These are phyloP conservation scores for Grantiella picta DNA, from an alignment of 2,113 vertebrate genomes.

Conservation along the genomic window DNA sequence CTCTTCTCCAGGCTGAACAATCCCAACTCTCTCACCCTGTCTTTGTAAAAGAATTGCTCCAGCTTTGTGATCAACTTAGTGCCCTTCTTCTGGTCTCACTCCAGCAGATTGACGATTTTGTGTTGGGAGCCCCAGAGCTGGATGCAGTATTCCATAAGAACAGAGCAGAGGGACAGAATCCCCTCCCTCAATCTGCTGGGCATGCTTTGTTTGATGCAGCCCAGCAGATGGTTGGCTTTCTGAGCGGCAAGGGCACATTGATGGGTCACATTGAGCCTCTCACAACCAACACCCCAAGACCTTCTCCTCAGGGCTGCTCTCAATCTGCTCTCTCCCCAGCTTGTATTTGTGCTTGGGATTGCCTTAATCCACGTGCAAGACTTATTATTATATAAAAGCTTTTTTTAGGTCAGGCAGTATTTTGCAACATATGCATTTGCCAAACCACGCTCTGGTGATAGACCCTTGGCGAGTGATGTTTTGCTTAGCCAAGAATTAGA, in stretches of 20 bases:
- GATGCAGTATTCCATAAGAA: background rate
- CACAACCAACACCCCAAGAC: background rate
- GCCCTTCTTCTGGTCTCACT: background rate
- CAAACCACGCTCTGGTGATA: background rate
- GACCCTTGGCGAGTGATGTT: background rate
- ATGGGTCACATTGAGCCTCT: background rate
- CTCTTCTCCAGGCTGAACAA: background rate
- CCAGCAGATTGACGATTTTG: background rate
- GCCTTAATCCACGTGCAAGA: background rate
- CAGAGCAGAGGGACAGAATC: background rate
- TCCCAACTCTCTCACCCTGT: background rate
- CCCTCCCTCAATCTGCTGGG: background rate
- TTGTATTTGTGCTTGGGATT: background rate
- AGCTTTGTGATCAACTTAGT: background rate
- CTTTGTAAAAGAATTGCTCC: background rate
- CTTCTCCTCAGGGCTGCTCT: background rate
- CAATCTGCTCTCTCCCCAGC: background rate
- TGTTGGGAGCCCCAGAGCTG: background rate
- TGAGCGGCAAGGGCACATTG: background rate
- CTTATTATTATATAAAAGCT: background rate
- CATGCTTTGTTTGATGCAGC: background rate
- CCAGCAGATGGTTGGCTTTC: background rate
- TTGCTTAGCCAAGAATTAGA: background rate
- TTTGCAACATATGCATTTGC: background rate
- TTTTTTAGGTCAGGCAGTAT: background rate